A percentile compares a stretch with the other conserved stretches of the same genome.
Evolutionary conservation across 2,113 vertebrate species (phyloP).

Genomic region (Syrrhaptes paradoxus): DNA sequence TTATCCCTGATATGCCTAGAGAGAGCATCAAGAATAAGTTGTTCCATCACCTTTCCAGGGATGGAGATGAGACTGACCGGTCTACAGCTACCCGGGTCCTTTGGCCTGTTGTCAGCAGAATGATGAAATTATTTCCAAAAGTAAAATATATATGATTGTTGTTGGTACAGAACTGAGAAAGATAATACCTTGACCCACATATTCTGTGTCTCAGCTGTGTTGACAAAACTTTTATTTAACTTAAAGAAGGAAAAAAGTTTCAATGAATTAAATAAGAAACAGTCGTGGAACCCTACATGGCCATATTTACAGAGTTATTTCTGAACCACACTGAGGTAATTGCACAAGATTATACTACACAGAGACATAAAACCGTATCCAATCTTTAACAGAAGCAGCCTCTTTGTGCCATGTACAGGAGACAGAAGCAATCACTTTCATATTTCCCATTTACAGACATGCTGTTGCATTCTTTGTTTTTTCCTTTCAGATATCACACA

Average conservation of each 20-base stretch:
- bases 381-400: conserved; percentile 13
- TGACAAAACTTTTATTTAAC: conserved; percentile 1
- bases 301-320: conserved; percentile 28
- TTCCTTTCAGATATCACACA: conserved; percentile 14
- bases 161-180: not conserved
- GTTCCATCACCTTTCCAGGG: too few species aligned
- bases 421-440: not conserved
- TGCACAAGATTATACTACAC: conserved; percentile 1
- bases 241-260: not conserved
- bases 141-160: not conserved
- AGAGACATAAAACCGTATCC: conserved; percentile 13
- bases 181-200: not conserved
- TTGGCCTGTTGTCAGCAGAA: not conserved
- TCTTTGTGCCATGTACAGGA: not conserved
- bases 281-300: not conserved
- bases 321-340: conserved; percentile 53
- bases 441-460: not conserved
- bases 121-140: not conserved
- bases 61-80: too few species aligned
- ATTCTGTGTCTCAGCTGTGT: not conserved
- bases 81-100: too few species aligned
- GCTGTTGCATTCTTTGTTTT: not conserved
- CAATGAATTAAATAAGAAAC: conserved; percentile 20
- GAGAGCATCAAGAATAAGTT: too few species aligned
- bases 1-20: too few species aligned